A percentile compares a stretch with the other conserved stretches of the same genome.
Evolutionary conservation across 2,797 vertebrate genomes (phyloP).

Genomic region (Hypotaenidia philippensis): DNA sequence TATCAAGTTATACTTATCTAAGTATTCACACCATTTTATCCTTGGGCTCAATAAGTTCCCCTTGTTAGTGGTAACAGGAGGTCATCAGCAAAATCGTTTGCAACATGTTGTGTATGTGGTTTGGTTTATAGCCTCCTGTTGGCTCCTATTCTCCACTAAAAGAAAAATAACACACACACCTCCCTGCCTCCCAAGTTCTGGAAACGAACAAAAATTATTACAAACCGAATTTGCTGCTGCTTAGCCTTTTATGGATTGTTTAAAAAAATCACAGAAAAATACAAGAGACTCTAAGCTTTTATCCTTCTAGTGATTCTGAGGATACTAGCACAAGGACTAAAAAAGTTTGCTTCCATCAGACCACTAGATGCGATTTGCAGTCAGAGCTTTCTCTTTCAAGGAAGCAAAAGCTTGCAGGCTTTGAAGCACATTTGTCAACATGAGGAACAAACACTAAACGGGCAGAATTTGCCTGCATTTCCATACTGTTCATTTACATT

Average conservation of each 20-base stretch:
- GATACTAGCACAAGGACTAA: not conserved
- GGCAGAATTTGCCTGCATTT: not conserved
- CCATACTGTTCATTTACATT: not conserved
- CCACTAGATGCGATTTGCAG: not conserved
- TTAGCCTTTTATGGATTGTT: not conserved
- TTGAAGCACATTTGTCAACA: not conserved
- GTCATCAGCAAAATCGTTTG: not conserved
- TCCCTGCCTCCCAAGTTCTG: not conserved
- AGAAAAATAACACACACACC: not conserved
- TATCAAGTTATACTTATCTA: slow-evolving; percentile 49
- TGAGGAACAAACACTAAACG: not conserved
- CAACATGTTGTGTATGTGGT: not conserved
- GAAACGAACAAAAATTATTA: not conserved
- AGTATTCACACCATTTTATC: slow-evolving; percentile 41
- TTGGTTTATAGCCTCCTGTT: not conserved
- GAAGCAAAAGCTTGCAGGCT: not conserved
- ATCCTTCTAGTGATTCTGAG: not conserved
- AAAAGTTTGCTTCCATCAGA: not conserved
- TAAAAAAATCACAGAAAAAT: not conserved
- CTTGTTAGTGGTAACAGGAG: not conserved
- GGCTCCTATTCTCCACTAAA: not conserved
- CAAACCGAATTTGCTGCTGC: not conserved
- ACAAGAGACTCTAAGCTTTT: not conserved
- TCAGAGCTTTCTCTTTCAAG: not conserved
- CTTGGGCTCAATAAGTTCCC: not conserved